These are phyloP conservation scores for Eueremaeus valkanovi DNA, from an alignment of 2,888 invertebrate species.

Conservation along the genomic window DNA sequence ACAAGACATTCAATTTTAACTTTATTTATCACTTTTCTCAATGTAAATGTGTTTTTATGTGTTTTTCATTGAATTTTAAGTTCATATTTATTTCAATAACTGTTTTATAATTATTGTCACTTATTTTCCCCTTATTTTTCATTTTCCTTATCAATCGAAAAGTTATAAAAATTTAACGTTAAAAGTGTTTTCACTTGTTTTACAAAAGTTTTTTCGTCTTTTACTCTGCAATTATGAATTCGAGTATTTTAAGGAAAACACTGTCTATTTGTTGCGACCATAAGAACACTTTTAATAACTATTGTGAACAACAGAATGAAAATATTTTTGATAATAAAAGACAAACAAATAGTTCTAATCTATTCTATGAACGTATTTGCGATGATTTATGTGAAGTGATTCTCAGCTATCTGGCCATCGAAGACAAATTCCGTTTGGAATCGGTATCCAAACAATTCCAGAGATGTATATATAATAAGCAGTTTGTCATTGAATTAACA, in stretches of 20 bases:
- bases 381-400: constrained; percentile 24
- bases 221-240: neutral
- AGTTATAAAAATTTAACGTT: too few relatives aligned
- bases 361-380: constrained; percentile 20
- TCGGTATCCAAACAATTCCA: constrained; percentile 13
- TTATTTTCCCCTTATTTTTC: too few relatives aligned
- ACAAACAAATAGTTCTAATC: neutral
- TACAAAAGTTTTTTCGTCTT: too few relatives aligned
- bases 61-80: too few relatives aligned
- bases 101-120: too few relatives aligned
- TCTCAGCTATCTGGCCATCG: neutral
- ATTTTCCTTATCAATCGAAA: too few relatives aligned
- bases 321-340: neutral
- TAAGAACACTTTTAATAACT: neutral
- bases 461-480: constrained; percentile 16
- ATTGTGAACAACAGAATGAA: neutral
- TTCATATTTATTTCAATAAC: too few relatives aligned
- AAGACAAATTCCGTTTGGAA: constrained; percentile 3
- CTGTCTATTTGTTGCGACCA: neutral
- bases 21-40: neutral
- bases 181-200: too few relatives aligned
- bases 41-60: neutral
- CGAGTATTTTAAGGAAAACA: neutral
- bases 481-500: constrained; percentile 3
- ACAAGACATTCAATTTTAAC: neutral